Conservation (phyloP, 2,888 invertebrate genomes). For the Agrochola lychnidis region DNA sequence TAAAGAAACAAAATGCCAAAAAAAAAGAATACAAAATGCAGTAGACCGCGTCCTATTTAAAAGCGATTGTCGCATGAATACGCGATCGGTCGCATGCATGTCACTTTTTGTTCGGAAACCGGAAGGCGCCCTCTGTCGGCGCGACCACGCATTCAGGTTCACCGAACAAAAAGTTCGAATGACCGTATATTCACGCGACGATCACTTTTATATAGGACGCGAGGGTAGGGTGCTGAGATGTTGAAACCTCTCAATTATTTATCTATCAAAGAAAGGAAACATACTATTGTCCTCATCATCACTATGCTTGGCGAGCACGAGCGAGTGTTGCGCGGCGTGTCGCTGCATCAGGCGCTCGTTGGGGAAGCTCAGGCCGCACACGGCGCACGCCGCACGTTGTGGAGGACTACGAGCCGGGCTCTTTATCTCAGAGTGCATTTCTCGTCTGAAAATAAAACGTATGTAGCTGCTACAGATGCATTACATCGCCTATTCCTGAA, state of each 20-base stretch:
- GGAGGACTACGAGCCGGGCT: conserved; percentile 59
- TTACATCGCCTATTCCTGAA: too few relatives aligned
- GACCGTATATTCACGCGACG: too few relatives aligned
- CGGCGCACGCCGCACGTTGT: conserved; percentile 69
- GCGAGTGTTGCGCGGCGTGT: conserved; percentile 66
- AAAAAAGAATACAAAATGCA: neutral
- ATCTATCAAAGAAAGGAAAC: neutral
- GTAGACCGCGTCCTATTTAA: too few relatives aligned
- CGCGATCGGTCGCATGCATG: too few relatives aligned
- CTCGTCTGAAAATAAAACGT: conserved; percentile 74
- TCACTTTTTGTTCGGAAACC: too few relatives aligned
- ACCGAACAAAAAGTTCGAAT: too few relatives aligned
- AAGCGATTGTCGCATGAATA: too few relatives aligned
- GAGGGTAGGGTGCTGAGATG: neutral
- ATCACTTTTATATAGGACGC: too few relatives aligned
- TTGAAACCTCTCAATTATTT: neutral
- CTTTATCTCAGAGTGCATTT: conserved; percentile 77
- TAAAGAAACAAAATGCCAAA: neutral
- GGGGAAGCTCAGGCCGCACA: conserved; percentile 74
- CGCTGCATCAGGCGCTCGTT: conserved; percentile 72
- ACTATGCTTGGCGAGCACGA: conserved; percentile 12
- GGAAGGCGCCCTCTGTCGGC: too few relatives aligned
- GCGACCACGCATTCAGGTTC: too few relatives aligned
- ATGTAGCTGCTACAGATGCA: neutral
- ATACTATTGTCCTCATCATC: conserved; percentile 49